phyloP scores from a whole-genome alignment of 2,113 vertebrate genomes.

The Actenoides lindsayi region DNA sequence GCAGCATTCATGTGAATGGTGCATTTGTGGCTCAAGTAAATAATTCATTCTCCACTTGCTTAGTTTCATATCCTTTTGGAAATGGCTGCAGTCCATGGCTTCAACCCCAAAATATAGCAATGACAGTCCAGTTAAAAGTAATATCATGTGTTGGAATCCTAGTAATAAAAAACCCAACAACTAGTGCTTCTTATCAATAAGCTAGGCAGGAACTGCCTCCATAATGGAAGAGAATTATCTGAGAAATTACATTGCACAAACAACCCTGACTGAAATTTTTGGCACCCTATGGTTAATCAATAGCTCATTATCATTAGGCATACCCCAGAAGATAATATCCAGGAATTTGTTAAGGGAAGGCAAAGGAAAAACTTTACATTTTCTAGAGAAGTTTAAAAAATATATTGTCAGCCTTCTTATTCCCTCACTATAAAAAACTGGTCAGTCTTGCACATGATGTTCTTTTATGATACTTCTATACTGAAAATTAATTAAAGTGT shows the following conservation, averaged over 20 bases:
- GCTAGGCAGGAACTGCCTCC: not conserved
- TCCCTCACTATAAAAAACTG: not conserved
- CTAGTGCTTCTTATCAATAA: not conserved
- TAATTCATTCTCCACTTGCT: slow-evolving; percentile 30
- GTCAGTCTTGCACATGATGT: not conserved
- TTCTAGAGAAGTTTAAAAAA: not conserved
- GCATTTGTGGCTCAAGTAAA: slow-evolving; percentile 29
- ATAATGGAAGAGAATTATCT: not conserved
- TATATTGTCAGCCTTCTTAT: not conserved
- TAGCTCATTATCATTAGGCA: not conserved
- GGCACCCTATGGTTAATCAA: not conserved
- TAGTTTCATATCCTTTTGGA: slow-evolving; percentile 29
- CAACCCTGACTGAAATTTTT: not conserved
- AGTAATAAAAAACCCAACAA: not conserved
- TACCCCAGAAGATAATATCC: not conserved
- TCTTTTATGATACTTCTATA: not conserved
- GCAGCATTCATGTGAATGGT: slow-evolving; percentile 2
- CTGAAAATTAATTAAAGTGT: not conserved
- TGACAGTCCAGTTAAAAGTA: not conserved
- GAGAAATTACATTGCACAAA: not conserved
- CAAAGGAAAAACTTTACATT: not conserved
- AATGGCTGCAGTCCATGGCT: not conserved
- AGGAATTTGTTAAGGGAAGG: not conserved
- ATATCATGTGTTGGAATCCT: not conserved
- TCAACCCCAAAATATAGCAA: not conserved